These are phyloP conservation scores for Habropoda laboriosa DNA, from an alignment of 1,140 invertebrate genomes.

Conservation along the genomic window DNA sequence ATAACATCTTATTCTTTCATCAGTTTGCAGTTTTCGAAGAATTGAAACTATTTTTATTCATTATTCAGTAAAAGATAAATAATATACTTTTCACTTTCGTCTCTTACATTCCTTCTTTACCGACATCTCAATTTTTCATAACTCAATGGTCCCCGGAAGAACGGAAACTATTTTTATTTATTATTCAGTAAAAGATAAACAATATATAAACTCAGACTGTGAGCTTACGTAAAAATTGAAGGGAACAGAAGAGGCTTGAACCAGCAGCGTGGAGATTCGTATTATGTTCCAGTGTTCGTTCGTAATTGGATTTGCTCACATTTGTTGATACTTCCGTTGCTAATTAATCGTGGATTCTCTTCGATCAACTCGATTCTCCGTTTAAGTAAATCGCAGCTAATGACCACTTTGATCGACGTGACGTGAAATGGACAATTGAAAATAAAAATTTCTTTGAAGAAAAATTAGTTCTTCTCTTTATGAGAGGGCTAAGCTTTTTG, in stretches of 20 bases:
- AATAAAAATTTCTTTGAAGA: not conserved
- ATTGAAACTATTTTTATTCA: no score
- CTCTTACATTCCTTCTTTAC: no score
- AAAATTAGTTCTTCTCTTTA: not conserved
- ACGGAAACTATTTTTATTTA: no score
- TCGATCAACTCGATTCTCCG: conserved; percentile 2
- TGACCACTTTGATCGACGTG: conserved; percentile 2
- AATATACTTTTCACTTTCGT: no score
- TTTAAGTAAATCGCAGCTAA: conserved; percentile 14
- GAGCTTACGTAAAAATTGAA: conserved; percentile 12
- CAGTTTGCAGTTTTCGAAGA: no score
- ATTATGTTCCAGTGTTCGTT: not conserved
- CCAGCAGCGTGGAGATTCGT: no score
- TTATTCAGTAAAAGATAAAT: no score
- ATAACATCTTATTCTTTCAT: no score
- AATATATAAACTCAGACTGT: not conserved
- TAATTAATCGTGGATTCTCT: conserved; percentile 35
- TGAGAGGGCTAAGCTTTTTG: not conserved
- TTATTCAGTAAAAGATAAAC: no score
- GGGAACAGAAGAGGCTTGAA: not conserved
- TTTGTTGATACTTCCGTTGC: conserved; percentile 29
- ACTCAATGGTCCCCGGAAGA: no score
- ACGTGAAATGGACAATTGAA: not conserved
- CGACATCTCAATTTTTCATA: no score
- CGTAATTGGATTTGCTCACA: conserved; percentile 18